Base-by-base conservation (phyloP, 2,888 invertebrate species). In the Drosophila vallismaia region DNA sequence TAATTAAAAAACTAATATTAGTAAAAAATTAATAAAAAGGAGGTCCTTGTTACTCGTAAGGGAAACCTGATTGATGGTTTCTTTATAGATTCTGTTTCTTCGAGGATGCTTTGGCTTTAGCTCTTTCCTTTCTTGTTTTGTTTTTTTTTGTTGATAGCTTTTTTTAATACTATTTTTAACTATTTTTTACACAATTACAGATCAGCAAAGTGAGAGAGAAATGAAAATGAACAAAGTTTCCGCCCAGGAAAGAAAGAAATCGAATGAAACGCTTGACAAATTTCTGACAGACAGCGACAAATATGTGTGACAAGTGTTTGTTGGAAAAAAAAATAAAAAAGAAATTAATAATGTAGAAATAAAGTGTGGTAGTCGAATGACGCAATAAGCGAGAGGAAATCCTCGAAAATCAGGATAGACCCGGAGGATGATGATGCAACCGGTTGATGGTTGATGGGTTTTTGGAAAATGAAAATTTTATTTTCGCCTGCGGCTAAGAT, bases 191-290 rank as follows among this genome's bases (percentile, higher is more conserved):
- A 26, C 38, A 36, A 53, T 12, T 31, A 44, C 58, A 24, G 24
- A 12, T 36, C 5, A 49, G 33, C 48, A 40, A 33, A 62, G 63
- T 36, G 63, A 50, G 44, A 54, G 45, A 28, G 28, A 28, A 28
- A 28, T 5, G 28, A 28, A 28, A 38, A 42, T 4, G n/a, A 19
- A 42, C 2, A 42, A 42, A 50, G 38, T 52, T 71, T 71, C 70
- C 70, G 62, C 31, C 55, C 51, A 62, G 63, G 62, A 70, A 67
- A 67, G 51, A 36, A 14, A 33, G 36, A 68, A 68, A 56, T 67
- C 58, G 57, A 69, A 69, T 69, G 69, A 70, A 70, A 70, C 63
- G 70, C 70, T 55, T 70, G 70, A 70, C 71, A 70, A 70, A 70
- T 63, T 70, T 49, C n/a, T 31, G 50, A 67, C 38, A 58, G 38